Evolutionary conservation across 2,888 invertebrate genomes (phyloP).

Genomic region (Saturnia japonica): DNA sequence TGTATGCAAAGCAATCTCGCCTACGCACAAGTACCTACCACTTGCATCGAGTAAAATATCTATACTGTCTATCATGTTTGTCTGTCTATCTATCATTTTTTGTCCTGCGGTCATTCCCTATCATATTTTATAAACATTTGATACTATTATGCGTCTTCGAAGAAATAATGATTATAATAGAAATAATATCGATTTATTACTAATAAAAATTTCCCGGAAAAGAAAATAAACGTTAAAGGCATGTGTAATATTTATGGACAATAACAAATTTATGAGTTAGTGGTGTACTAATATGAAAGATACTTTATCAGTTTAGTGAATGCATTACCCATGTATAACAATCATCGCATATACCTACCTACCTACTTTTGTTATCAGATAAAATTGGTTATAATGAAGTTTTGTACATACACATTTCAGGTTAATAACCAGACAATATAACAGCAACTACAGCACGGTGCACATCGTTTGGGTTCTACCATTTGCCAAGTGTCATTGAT

Average conservation of each 20-base stretch:
- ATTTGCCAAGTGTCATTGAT: conserved; percentile 51
- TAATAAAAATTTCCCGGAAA: conserved; percentile 8
- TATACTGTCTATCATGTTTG: not conserved
- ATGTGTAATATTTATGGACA: conserved; percentile 11
- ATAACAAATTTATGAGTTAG: not conserved
- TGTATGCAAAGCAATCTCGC: conserved; percentile 59
- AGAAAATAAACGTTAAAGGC: not conserved
- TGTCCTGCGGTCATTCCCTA: not conserved
- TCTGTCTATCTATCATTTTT: no score
- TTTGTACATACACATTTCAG: conserved; percentile 39
- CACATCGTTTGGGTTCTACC: conserved; percentile 34
- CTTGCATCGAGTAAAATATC: conserved; percentile 35
- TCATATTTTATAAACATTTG: conserved; percentile 4
- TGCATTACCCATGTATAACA: conserved; percentile 27
- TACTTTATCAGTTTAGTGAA: not conserved
- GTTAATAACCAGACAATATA: conserved; percentile 51
- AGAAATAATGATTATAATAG: not conserved
- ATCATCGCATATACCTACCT: conserved; percentile 24
- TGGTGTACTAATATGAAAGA: conserved; percentile 6
- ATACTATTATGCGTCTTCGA: conserved; percentile 1
- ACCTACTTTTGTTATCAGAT: conserved; percentile 29
- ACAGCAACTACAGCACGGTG: conserved; percentile 34
- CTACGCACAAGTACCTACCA: conserved; percentile 72
- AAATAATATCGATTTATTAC: conserved; percentile 8
- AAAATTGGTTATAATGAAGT: conserved; percentile 31